A percentile compares a stretch with the other conserved stretches of the same genome.
Evolutionary conservation across 2,113 vertebrate genomes (phyloP).

Genomic region (Ciconia stormi): DNA sequence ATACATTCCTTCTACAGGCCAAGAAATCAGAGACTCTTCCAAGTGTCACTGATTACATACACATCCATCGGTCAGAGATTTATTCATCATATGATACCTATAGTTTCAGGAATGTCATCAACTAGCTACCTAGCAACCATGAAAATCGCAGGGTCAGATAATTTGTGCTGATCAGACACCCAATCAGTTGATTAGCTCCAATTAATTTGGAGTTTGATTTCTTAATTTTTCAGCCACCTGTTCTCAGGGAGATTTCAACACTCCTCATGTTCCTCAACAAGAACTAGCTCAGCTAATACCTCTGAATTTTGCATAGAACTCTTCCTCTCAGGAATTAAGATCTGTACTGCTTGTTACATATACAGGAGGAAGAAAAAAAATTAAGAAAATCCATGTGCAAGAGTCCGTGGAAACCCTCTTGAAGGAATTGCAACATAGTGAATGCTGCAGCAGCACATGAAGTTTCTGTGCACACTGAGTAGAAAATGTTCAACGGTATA

Average conservation of each 20-base stretch:
- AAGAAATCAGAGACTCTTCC: background rate
- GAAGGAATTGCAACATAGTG: background rate
- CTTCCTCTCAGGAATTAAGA: background rate
- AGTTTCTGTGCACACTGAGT: fast-evolving
- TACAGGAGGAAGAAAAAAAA: background rate
- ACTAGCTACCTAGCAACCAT: background rate
- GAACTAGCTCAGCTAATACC: background rate
- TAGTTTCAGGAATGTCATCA: background rate
- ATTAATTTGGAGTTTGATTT: conserved; percentile 21
- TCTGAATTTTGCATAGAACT: background rate
- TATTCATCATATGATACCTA: background rate
- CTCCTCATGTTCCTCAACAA: background rate
- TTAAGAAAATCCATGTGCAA: background rate
- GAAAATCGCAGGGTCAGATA: background rate
- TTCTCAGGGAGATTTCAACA: background rate
- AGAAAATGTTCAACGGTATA: background rate
- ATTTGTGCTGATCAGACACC: conserved; percentile 7
- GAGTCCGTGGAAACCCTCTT: background rate
- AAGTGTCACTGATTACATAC: background rate
- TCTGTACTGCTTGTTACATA: background rate
- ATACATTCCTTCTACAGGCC: background rate
- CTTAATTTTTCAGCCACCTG: conserved; percentile 27
- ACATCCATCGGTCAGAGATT: background rate
- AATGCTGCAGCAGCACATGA: background rate
- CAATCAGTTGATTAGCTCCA: conserved; percentile 23